Conservation (phyloP, 2,888 invertebrate species). For the Myathropa florea region DNA sequence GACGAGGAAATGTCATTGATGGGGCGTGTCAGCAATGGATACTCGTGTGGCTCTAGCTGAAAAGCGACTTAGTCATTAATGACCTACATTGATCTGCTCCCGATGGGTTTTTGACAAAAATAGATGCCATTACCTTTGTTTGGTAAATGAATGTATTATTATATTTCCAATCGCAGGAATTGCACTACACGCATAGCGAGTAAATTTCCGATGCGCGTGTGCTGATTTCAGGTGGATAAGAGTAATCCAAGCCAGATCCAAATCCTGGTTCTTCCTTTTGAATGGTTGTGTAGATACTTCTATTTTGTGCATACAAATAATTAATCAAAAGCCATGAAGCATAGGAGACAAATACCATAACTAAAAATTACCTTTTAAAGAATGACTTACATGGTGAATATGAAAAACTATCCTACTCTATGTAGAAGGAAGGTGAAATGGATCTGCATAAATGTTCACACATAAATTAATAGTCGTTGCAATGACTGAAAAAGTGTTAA, state of each 20-base stretch:
- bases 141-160: slow-evolving; percentile 59
- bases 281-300: neutral
- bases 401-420: no score
- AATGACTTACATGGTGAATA: no score
- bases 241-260: no score
- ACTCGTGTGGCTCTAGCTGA: slow-evolving; percentile 7
- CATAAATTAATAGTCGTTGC: no score
- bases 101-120: slow-evolving; percentile 26
- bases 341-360: no score
- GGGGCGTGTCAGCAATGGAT: slow-evolving; percentile 28
- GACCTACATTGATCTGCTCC: slow-evolving; percentile 45
- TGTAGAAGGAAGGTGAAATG: neutral
- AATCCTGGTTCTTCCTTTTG: slow-evolving; percentile 27
- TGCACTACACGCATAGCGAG: neutral
- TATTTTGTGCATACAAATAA: no score
- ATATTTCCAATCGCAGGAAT: slow-evolving; percentile 12
- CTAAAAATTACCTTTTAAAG: no score
- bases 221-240: slow-evolving; percentile 35
- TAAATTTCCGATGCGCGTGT: neutral
- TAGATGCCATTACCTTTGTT: slow-evolving; percentile 65
- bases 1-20: slow-evolving; percentile 40
- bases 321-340: no score
- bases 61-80: slow-evolving; percentile 36
- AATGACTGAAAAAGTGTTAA: no score
- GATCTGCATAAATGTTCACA: no score